These are phyloP conservation scores for Dichetophora obliterata DNA, from an alignment of 2,888 invertebrate species.

Conservation along the genomic window DNA sequence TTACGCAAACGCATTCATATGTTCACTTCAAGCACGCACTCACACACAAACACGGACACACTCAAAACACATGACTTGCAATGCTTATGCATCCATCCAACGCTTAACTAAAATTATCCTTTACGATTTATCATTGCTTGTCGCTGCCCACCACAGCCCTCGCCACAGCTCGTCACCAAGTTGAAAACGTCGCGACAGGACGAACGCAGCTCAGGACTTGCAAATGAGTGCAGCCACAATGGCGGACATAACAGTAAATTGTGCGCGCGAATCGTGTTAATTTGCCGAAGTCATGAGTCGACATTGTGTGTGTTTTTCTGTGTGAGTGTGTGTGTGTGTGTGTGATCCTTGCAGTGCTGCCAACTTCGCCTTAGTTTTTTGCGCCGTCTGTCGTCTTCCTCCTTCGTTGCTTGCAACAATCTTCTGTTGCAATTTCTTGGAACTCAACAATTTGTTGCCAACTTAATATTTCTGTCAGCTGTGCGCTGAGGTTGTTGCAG, in stretches of 20 bases:
- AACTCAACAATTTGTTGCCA: slow-evolving; percentile 33
- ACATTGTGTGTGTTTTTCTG: slow-evolving; percentile 25
- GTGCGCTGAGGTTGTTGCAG: neutral
- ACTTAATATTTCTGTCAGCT: slow-evolving; percentile 30
- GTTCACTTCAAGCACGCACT: slow-evolving; percentile 1
- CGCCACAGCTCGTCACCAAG: neutral
- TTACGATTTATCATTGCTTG: slow-evolving; percentile 43
- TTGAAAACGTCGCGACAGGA: neutral
- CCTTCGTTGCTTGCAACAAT: neutral
- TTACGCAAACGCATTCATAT: slow-evolving; percentile 10
- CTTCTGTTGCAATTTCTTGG: slow-evolving; percentile 1
- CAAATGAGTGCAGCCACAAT: slow-evolving; percentile 35
- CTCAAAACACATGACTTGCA: slow-evolving; percentile 13
- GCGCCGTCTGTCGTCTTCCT: neutral
- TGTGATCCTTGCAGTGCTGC: neutral
- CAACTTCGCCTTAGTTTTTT: neutral
- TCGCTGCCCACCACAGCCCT: neutral
- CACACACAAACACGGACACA: slow-evolving; percentile 1
- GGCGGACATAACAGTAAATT: slow-evolving; percentile 37
- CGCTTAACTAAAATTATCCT: slow-evolving; percentile 48
- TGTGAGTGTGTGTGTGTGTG: neutral
- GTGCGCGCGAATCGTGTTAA: slow-evolving; percentile 49
- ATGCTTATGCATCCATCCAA: slow-evolving; percentile 32
- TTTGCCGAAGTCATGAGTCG: slow-evolving; percentile 52
- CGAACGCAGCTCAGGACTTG: slow-evolving; percentile 8